These are phyloP conservation scores for Lasiurus cinereus DNA, from an alignment of 2,113 vertebrate genomes.

Conservation along the genomic window DNA sequence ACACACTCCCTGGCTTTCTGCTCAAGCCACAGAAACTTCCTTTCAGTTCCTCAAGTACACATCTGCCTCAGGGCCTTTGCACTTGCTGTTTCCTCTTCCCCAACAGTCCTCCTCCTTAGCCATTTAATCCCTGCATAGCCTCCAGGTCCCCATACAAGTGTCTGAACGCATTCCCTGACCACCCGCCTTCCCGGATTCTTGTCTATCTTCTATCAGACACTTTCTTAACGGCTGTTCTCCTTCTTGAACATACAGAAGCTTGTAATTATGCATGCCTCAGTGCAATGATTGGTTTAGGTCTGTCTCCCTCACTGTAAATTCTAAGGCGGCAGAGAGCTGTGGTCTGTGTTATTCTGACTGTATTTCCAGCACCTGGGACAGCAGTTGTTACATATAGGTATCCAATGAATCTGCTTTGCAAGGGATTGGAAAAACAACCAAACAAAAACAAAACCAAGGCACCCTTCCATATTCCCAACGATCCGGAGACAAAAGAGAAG, in stretches of 20 bases:
- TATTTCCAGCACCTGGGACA: not conserved
- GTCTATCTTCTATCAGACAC: not conserved
- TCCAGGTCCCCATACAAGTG: not conserved
- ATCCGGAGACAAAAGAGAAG: constrained; percentile 34
- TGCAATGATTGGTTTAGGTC: not conserved
- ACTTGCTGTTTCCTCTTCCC: not conserved
- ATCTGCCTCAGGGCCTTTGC: not conserved
- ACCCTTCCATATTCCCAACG: not conserved
- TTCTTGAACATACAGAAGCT: not conserved
- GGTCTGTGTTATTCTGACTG: not conserved
- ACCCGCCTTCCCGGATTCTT: not conserved
- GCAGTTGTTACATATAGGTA: not conserved
- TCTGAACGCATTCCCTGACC: not conserved
- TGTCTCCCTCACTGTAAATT: not conserved
- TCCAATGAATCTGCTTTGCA: constrained; percentile 34
- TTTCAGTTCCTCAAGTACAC: not conserved
- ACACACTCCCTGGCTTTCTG: not conserved
- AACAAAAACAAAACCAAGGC: not conserved
- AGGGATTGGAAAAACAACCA: not conserved
- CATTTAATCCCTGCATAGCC: not conserved
- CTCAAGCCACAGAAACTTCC: not conserved
- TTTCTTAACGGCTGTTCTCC: not conserved
- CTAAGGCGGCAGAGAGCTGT: constrained; percentile 10
- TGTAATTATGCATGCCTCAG: not conserved
- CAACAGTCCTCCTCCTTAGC: not conserved